Percentiles rank a stretch among this genome's conserved stretches.
Conservation (phyloP, 2,797 vertebrate genomes). For the Notolabrus celidotus region DNA sequence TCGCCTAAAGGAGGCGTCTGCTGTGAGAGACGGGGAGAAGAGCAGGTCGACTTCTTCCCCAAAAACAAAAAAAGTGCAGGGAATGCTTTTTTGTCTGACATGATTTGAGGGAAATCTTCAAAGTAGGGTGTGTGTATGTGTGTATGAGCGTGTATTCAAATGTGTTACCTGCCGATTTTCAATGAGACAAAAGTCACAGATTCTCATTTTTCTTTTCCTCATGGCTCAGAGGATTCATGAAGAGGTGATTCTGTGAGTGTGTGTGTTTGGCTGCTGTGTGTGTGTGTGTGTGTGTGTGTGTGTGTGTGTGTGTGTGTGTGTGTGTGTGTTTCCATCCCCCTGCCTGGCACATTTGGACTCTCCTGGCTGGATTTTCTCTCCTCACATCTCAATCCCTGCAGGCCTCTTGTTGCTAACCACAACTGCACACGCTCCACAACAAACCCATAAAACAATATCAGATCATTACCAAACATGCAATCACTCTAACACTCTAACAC, state of each 20-base stretch:
- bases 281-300: slow-evolving; percentile 27
- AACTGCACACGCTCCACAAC: slow-evolving; percentile 39
- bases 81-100: slow-evolving; percentile 5
- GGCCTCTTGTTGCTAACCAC: slow-evolving; percentile 48
- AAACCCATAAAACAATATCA: slow-evolving; percentile 51
- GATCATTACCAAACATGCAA: slow-evolving; percentile 35
- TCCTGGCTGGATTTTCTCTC: slow-evolving; percentile 43
- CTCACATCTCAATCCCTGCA: slow-evolving; percentile 49
- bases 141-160: slow-evolving; percentile 4
- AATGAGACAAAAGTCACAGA: slow-evolving; percentile 29
- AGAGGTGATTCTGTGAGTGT: slow-evolving; percentile 32
- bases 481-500: slow-evolving; percentile 16
- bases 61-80: slow-evolving; percentile 19
- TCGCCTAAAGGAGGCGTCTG: slow-evolving; percentile 49
- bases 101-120: slow-evolving; percentile 25
- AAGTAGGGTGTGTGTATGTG: background rate
- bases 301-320: slow-evolving; percentile 33
- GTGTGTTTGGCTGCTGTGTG: background rate
- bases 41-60: slow-evolving; percentile 32
- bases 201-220: slow-evolving; percentile 10
- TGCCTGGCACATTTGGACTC: slow-evolving; percentile 39
- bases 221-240: slow-evolving; percentile 34
- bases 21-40: slow-evolving; percentile 41
- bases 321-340: slow-evolving; percentile 20
- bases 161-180: slow-evolving; percentile 15